Base-by-base conservation (phyloP, 2,888 invertebrate species). In the Seira ritae region DNA sequence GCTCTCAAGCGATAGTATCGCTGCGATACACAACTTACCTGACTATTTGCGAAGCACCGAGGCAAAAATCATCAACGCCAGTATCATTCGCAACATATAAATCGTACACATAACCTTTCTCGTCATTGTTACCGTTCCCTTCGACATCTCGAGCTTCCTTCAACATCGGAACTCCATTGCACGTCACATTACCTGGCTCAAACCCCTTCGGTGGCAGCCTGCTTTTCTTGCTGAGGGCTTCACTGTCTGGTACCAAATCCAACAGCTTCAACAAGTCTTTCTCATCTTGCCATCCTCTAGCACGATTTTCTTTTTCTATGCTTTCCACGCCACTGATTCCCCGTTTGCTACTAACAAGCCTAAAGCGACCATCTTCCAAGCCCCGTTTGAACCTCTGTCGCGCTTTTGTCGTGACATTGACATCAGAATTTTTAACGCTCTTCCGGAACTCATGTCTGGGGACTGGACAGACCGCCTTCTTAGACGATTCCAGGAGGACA, bases 141-240 rank as follows among this genome's bases (percentile, higher is more conserved):
- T 31, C 31, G n/a, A 67, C 37, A n/a, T 60, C 46, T 60, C 15
- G 0, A 37, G 6, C n/a, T 55, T 74, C 70, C 55, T 83, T 83
- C 0, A 85, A 4, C 82, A 86, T 84, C 8, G 86, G 86, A 4
- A 76, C 3, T 23, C 86, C 86, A 67, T 86, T 86, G 24, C 83
- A 83, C 6, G 85, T 85, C 1, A 86, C 73, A 22, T 66, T 83
- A 19, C 85, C 85, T 0, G 22, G 23, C 85, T 81, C 81, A 66
- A 81, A 81, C 17, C 81, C 81, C n/a, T 70, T 22, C 8, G 81
- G 81, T 4, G 31, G 31, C 2, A 4, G 3, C 31, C 24, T 62
- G 4, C 12, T 50, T 72, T 69, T 80, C 24, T 42, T 65, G 50
- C 22, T 24, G n/a, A n/a, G n/a, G n/a, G 0, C 24, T 12, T 71